These are phyloP conservation scores for Adelges cooleyi DNA, from an alignment of 1,140 invertebrate species.

Conservation along the genomic window DNA sequence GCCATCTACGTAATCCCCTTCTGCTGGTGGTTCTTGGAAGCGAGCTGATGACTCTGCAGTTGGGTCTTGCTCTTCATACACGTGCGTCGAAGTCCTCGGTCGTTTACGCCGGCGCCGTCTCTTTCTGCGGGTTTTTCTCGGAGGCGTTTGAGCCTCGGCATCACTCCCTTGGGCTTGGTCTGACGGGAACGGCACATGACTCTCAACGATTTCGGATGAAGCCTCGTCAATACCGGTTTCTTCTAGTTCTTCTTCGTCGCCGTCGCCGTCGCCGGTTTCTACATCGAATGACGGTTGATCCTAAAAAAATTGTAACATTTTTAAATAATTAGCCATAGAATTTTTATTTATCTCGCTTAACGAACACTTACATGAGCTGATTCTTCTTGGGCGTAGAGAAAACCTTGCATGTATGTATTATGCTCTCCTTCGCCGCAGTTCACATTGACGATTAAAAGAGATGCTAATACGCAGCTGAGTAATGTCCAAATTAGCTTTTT, in stretches of 20 bases:
- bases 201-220: slow-evolving; percentile 13
- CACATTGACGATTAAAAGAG: too few species aligned
- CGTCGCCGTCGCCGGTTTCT: neutral
- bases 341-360: too few species aligned
- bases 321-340: too few species aligned
- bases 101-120: slow-evolving; percentile 32
- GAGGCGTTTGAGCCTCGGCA: slow-evolving; percentile 13
- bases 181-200: slow-evolving; percentile 13
- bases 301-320: too few species aligned
- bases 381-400: too few species aligned
- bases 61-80: slow-evolving; percentile 2
- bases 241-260: slow-evolving; percentile 22
- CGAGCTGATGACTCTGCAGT: neutral
- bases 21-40: slow-evolving; percentile 30
- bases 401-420: too few species aligned
- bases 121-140: slow-evolving; percentile 28
- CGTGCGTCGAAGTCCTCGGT: slow-evolving; percentile 30
- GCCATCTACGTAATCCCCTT: slow-evolving; percentile 33
- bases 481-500: too few species aligned
- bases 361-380: too few species aligned
- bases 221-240: slow-evolving; percentile 25
- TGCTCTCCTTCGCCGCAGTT: too few species aligned
- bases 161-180: neutral
- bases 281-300: neutral
- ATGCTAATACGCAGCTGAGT: too few species aligned